Base-by-base conservation (phyloP, 2,797 vertebrate species). In the Sebastes minor region DNA sequence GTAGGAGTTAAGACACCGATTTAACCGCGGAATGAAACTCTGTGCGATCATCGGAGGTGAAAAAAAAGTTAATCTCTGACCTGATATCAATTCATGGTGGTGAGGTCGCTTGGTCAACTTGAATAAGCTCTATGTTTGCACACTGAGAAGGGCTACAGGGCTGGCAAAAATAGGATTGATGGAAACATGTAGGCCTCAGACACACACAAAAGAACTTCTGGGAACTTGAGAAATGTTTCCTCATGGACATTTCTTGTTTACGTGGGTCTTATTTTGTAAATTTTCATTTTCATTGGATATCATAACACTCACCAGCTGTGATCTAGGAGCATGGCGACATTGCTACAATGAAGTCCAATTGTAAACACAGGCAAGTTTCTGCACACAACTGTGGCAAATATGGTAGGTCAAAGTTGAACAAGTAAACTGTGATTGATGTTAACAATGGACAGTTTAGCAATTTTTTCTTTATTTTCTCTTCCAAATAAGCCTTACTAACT, bases 1-100 rank as follows among this genome's bases (percentile, higher is more conserved):
- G 80, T 73, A 57, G 85, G 79, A 82, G 75, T 76, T 68, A 78
- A 84, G n/a, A 46, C 23, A 27, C 25, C n/a, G 59, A 46, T 65
- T 71, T 61, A 66, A 73, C 13, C 42, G 8, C 35, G 32, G 28
- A 65, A 59, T 23, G n/a, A 72, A 69, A 72, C 57, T 22, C n/a
- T 22, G 5, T 56, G 14, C 18, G 49, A 33, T 49, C 57, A 46
- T 11, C 27, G 30, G 14, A 71, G 23, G 52, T 61, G 33, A 42
- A 76, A 74, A 70, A 9, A 59, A 59, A 78, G 22, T 81, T 68
- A 7, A 60, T 49, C 20, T 77, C 32, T 20, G 25, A 69, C 28
- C 67, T 68, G 55, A 42, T 56, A 49, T 35, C 23, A 38, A 18
- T 56, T 71, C 35, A 56, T 28, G 28, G 27, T 55, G 20, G 32